phyloP scores from a whole-genome alignment of 2,113 vertebrate genomes.

The Otus sunia region DNA sequence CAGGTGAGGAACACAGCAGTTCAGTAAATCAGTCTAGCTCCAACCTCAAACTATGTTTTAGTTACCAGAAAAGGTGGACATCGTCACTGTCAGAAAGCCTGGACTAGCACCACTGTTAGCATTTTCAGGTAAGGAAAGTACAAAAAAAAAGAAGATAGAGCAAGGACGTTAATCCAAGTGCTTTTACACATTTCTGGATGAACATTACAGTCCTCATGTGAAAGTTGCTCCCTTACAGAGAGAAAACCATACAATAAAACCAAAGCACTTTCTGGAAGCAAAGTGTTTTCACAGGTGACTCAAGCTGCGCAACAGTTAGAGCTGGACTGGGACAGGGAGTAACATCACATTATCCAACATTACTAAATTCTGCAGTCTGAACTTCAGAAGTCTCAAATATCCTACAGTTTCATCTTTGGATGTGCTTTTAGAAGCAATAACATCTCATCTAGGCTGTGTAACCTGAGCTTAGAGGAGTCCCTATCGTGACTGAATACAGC shows the following conservation, averaged over 20 bases:
- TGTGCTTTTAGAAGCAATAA: not conserved
- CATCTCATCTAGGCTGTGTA: not conserved
- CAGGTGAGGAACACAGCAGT: not conserved
- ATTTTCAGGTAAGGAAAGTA: not conserved
- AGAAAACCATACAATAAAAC: not conserved
- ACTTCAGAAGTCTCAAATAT: not conserved
- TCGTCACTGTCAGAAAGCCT: not conserved
- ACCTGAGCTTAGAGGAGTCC: not conserved
- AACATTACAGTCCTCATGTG: not conserved
- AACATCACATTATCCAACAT: accelerated
- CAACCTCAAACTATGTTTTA: not conserved
- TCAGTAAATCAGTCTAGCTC: not conserved
- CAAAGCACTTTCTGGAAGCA: not conserved
- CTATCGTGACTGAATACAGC: not conserved
- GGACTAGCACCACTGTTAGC: not conserved
- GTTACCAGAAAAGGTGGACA: not conserved
- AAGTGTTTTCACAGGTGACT: not conserved
- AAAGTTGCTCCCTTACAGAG: not conserved
- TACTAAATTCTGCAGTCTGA: not conserved
- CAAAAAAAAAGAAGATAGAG: not conserved
- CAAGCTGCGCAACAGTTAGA: not conserved
- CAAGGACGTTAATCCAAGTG: not conserved
- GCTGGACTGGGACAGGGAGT: not conserved
- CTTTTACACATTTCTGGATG: not conserved
- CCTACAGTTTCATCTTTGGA: not conserved